Evolutionary conservation across 1,140 invertebrate genomes (phyloP).

Genomic region (Hylaeus volcanicus): DNA sequence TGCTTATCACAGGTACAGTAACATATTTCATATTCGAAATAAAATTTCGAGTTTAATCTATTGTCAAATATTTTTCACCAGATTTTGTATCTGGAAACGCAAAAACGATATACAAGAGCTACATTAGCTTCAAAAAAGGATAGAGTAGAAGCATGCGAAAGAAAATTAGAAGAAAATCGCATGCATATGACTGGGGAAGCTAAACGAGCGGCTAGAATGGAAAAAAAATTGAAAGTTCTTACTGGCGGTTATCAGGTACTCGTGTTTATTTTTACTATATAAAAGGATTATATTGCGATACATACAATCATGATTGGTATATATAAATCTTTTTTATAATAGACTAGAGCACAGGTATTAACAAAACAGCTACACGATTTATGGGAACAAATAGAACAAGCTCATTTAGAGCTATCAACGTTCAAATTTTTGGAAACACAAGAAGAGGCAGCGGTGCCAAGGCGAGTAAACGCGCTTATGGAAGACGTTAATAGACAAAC

Average conservation of each 20-base stretch:
- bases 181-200: slow-evolving; percentile 97
- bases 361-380: slow-evolving; percentile 94
- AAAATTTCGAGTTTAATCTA: not conserved
- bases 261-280: not conserved
- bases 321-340: slow-evolving; percentile 58
- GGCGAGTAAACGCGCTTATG: slow-evolving; percentile 91
- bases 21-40: slow-evolving; percentile 15
- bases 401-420: slow-evolving; percentile 93
- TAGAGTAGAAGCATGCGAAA: slow-evolving; percentile 95
- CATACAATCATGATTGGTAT: slow-evolving; percentile 1
- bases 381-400: slow-evolving; percentile 94
- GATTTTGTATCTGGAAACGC: slow-evolving; percentile 92
- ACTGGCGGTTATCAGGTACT: slow-evolving; percentile 93
- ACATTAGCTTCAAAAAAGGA: slow-evolving; percentile 98
- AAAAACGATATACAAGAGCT: slow-evolving; percentile 95
- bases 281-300: not conserved
- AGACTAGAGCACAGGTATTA: slow-evolving; percentile 91
- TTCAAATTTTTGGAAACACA: slow-evolving; percentile 95
- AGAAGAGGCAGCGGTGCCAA: slow-evolving; percentile 94
- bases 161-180: slow-evolving; percentile 95
- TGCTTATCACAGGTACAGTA: slow-evolving; percentile 88
- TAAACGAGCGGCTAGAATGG: slow-evolving; percentile 97
- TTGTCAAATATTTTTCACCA: slow-evolving; percentile 68
- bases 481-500: slow-evolving; percentile 96
- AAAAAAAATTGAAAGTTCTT: slow-evolving; percentile 97